Evolutionary conservation across 53 echinoderm and acorn worm genomes (phyloP).

Genomic region (Mesocentrotus franciscanus): DNA sequence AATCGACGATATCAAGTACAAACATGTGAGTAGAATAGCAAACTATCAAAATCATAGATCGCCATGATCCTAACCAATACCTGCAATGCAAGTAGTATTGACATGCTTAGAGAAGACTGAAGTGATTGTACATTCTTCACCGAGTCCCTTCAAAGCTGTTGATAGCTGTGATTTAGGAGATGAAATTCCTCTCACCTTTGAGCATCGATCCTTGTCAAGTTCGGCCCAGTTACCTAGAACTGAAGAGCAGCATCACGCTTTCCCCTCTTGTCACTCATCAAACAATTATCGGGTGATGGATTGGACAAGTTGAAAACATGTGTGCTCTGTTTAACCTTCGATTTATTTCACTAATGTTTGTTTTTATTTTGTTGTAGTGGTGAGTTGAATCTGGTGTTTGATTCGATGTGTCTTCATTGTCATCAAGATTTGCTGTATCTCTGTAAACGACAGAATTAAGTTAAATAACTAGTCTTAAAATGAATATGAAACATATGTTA

Average conservation of each 20-base stretch:
- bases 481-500: background rate
- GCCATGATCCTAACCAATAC: background rate
- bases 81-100: background rate
- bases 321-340: background rate
- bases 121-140: constrained; percentile 14
- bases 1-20: background rate
- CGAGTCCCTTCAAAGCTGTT: constrained; percentile 11
- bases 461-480: background rate
- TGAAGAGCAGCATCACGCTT: background rate
- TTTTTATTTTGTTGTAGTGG: background rate
- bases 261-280: background rate
- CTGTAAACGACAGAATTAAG: background rate
- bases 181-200: constrained; percentile 24
- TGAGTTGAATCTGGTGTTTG: background rate
- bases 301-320: constrained; percentile 23
- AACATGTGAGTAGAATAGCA: background rate
- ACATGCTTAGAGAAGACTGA: background rate
- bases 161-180: constrained; percentile 28
- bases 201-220: constrained; percentile 10
- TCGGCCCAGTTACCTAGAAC: background rate
- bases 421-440: background rate
- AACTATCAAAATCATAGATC: background rate
- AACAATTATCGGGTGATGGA: background rate
- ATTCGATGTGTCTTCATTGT: background rate
- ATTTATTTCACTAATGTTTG: constrained; percentile 9